Evolutionary conservation across 1,140 invertebrate genomes (phyloP), one percentile per base, ranked within the genome.

Genomic region (Alviniconcha marisindica): DNA sequence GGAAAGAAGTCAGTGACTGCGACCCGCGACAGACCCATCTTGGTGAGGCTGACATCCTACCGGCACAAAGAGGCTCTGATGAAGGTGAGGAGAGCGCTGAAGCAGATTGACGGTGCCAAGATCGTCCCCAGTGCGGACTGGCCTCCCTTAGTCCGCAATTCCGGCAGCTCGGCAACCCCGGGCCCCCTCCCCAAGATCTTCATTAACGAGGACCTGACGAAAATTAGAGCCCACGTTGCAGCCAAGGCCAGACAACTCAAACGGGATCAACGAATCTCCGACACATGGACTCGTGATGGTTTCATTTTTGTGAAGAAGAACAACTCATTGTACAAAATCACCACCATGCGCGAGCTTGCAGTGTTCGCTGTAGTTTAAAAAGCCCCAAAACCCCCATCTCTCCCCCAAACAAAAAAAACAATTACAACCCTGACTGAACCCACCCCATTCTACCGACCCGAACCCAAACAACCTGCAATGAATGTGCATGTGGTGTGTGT

Each of bases 161-260:
- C n/a, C n/a, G n/a, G n/a, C n/a, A n/a, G n/a, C n/a, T n/a, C n/a
- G n/a, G n/a, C n/a, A n/a, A n/a, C n/a, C n/a, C n/a, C n/a, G n/a
- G n/a, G n/a, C n/a, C 44, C 44, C 18, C 28, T 28, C 12, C 76
- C 12, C 28, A 78, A 38, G 28, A 78, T 78, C 76, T 78, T 42
- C 76, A 31, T 78, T 28, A 78, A 78, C 48, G 76, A 78, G 14
- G 76, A 78, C 33, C 44, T 78, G 33, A 78, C 76, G 10, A 54
- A 24, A 24, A 78, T 31, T 5, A 38, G 76, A 31, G 44, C 76
- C 31, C n/a, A 48, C 76, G 2, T 78, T 5, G 76, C 76, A 15
- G 28, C n/a, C 12, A 51, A 42, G 38, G 48, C 54, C 44, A 48
- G 76, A 48, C 28, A 44, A 21, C 48, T 78, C n/a, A 51, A 78